Evolutionary conservation across 2,888 invertebrate species (phyloP).

Genomic region (Apotomis betuletana): DNA sequence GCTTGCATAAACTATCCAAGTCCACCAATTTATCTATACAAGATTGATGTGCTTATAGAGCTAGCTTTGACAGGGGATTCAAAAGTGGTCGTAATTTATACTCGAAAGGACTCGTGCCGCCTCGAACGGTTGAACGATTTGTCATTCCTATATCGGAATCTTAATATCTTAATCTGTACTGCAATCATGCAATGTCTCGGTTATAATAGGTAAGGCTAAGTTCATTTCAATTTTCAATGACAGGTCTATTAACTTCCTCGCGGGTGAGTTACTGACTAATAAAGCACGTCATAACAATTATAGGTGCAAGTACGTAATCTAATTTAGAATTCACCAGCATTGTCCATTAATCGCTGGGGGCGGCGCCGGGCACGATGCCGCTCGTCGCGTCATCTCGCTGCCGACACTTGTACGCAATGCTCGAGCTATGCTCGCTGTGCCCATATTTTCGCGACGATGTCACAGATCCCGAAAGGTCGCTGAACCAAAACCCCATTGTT

Average conservation of each 20-base stretch:
- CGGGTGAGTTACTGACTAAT: slow-evolving; percentile 52
- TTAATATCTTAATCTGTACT: slow-evolving; percentile 36
- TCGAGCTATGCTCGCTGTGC: slow-evolving; percentile 64
- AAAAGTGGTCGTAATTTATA: slow-evolving; percentile 39
- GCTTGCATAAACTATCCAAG: slow-evolving; percentile 40
- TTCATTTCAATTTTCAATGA: slow-evolving; percentile 40
- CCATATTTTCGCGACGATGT: slow-evolving; percentile 79
- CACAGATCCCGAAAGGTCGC: slow-evolving; percentile 79
- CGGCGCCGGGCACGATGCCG: slow-evolving; percentile 72
- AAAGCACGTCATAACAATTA: slow-evolving; percentile 68
- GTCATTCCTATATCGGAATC: slow-evolving; percentile 37
- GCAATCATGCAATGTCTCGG: slow-evolving; percentile 37
- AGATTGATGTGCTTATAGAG: slow-evolving; percentile 38
- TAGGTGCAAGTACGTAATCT: slow-evolving; percentile 65
- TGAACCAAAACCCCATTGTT: slow-evolving; percentile 80
- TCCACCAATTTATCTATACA: slow-evolving; percentile 28
- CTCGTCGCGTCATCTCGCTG: slow-evolving; percentile 68
- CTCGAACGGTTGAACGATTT: slow-evolving; percentile 38
- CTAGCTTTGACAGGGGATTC: slow-evolving; percentile 36
- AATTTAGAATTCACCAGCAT: slow-evolving; percentile 75
- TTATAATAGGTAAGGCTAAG: slow-evolving; percentile 34
- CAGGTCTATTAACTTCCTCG: slow-evolving; percentile 37
- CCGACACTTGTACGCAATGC: slow-evolving; percentile 55
- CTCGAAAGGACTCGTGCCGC: slow-evolving; percentile 39
- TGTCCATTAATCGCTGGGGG: slow-evolving; percentile 72